Evolutionary conservation across 2,797 vertebrate species (phyloP), one percentile per base, ranked within the genome.

Genomic region (Hippoglossus hippoglossus): DNA sequence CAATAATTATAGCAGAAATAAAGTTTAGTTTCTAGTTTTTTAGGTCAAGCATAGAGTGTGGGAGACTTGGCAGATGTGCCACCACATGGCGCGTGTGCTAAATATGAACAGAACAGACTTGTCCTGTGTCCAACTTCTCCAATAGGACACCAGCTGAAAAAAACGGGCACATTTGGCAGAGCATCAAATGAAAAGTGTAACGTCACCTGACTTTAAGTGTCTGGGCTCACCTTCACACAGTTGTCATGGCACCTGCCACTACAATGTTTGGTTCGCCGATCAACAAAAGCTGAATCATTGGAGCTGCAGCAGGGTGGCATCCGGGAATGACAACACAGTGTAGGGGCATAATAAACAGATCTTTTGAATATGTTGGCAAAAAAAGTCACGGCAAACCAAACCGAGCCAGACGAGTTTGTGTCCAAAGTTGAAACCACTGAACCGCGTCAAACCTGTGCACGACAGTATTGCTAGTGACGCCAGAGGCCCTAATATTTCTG

Each of bases 401-500:
- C 39, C 6, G 18, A 74, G 44, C 39, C 21, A 24, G 39, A 70
- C 11, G 16, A 22, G 16, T 72, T 67, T 39, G 54, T 31, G 12
- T 71, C 36, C 25, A 46, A 54, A 55, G 6, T 61, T 75, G 34
- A 55, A 77, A 28, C 52, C n/a, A 13, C 47, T 62, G 65, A 72
- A 50, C 55, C 67, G 62, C 36, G 71, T 67, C 51, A 41, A 63
- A 57, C 49, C 28, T n/a, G 57, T 64, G 62, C 26, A 22, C 1
- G 2, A 49, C 34, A 63, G 61, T 56, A 15, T 0, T 75, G 52
- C n/a, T 73, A 52, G 50, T 71, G 6, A 52, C 10, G 12, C 84
- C 57, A n/a, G 2, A 1, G 54, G 86, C 89, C 89, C 59, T 39
- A 53, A 82, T 82, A 41, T 87, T 88, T 82, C 81, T 87, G 83